A percentile compares a stretch with the other conserved stretches of the same genome.
phyloP scores from a whole-genome alignment of 1,140 invertebrate species.

The Pseudomyrmex pallidus region DNA sequence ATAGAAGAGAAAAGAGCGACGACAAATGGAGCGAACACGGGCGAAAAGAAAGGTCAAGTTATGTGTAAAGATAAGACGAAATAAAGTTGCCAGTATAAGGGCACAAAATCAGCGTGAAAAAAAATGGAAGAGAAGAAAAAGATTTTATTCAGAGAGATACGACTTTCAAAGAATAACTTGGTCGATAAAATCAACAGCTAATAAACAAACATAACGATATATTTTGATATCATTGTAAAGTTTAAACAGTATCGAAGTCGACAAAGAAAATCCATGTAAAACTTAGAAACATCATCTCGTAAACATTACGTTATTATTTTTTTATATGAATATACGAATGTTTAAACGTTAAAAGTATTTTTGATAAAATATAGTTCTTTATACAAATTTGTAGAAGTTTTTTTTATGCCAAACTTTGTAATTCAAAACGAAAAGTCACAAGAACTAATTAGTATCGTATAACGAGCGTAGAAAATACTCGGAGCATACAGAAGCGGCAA shows the following conservation, averaged over 20 bases:
- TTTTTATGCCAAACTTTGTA: background rate
- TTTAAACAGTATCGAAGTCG: background rate
- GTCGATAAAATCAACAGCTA: conserved; percentile 10
- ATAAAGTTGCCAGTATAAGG: conserved; percentile 37
- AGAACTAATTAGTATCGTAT: conserved; percentile 3
- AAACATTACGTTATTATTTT: background rate
- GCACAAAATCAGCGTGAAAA: background rate
- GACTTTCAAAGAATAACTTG: conserved; percentile 35
- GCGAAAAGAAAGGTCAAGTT: conserved; percentile 49
- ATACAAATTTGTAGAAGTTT: too few relatives aligned
- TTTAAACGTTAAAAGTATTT: too few relatives aligned
- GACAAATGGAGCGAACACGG: background rate
- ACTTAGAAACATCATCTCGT: background rate
- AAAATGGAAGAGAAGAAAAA: conserved; percentile 1
- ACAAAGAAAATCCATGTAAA: background rate
- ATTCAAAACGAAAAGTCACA: conserved; percentile 9
- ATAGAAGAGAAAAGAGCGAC: background rate
- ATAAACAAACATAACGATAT: conserved; percentile 26
- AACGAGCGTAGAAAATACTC: conserved; percentile 1
- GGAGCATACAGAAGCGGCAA: conserved; percentile 43
- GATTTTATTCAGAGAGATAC: conserved; percentile 35
- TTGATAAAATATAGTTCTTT: too few relatives aligned
- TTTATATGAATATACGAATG: too few relatives aligned
- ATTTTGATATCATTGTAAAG: background rate
- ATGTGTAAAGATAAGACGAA: conserved; percentile 33